phyloP scores from a whole-genome alignment of 2,113 vertebrate genomes.

The Theristicus caerulescens region DNA sequence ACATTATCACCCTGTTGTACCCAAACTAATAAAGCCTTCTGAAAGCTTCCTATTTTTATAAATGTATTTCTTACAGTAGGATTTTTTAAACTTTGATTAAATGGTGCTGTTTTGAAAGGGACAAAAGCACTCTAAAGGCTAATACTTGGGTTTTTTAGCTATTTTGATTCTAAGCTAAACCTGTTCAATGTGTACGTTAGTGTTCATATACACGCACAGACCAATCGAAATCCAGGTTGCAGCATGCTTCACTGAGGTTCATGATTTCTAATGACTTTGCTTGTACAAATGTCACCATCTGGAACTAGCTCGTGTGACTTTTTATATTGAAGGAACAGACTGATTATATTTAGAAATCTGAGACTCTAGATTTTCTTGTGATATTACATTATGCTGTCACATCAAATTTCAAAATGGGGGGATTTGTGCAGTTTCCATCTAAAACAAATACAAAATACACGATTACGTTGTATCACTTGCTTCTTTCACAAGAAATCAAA shows the following conservation, averaged over 20 bases:
- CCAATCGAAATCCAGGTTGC: conserved; percentile 24
- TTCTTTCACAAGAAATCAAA: background rate
- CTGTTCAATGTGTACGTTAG: background rate
- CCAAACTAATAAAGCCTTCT: background rate
- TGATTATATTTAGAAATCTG: conserved; percentile 44
- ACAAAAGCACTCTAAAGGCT: background rate
- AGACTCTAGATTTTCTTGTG: background rate
- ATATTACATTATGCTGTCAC: background rate
- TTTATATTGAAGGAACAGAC: conserved; percentile 25
- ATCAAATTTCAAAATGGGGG: background rate
- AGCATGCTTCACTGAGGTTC: conserved; percentile 44
- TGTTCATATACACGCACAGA: background rate
- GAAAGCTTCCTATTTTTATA: background rate
- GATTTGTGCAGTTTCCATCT: background rate
- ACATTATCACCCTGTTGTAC: background rate
- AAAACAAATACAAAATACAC: background rate
- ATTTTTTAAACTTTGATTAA: background rate
- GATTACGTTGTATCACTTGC: background rate
- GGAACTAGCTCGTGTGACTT: conserved; percentile 41
- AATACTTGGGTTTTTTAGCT: background rate
- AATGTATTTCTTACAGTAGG: background rate
- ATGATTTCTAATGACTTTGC: conserved; percentile 64
- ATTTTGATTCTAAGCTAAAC: background rate
- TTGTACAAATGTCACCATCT: conserved; percentile 64
- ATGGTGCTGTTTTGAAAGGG: background rate